Evolutionary conservation across 2,888 invertebrate species (phyloP).

Genomic region (Archaeoteleia sp.): DNA sequence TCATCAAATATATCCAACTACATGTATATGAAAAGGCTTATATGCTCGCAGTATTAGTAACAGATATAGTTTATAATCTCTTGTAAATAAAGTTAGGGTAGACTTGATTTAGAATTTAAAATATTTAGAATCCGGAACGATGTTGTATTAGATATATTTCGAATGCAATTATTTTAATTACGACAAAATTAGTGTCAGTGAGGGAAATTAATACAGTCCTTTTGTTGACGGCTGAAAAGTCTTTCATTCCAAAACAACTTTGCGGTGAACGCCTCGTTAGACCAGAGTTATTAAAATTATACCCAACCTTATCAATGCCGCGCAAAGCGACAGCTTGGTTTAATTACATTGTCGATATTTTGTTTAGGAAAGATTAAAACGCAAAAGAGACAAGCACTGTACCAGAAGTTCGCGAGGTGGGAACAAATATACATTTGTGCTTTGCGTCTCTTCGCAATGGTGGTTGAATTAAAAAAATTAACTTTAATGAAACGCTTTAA

Average conservation of each 20-base stretch:
- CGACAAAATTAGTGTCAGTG: background rate
- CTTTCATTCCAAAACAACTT: conserved; percentile 17
- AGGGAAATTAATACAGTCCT: conserved; percentile 1
- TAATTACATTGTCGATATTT: conserved; percentile 39
- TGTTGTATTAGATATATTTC: background rate
- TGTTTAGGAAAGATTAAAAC: conserved; percentile 17
- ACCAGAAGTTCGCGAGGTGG: conserved; percentile 5
- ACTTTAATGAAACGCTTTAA: too few species aligned
- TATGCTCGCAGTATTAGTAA: background rate
- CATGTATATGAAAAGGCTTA: conserved; percentile 12
- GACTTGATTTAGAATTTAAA: too few species aligned
- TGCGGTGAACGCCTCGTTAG: conserved; percentile 27
- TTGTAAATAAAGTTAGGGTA: too few species aligned
- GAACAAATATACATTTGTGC: too few species aligned
- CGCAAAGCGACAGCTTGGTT: conserved; percentile 29
- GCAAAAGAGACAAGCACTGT: conserved; percentile 5
- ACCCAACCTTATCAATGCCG: conserved; percentile 24
- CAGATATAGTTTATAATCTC: too few species aligned
- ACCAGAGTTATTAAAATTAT: conserved; percentile 29
- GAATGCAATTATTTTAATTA: background rate
- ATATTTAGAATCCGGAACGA: too few species aligned
- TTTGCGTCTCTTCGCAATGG: too few species aligned
- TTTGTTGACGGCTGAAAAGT: conserved; percentile 35
- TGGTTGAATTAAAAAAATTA: too few species aligned
- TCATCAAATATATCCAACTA: conserved; percentile 22